phyloP scores from a whole-genome alignment of 1,140 invertebrate species.

The Drosophila eugracilis region DNA sequence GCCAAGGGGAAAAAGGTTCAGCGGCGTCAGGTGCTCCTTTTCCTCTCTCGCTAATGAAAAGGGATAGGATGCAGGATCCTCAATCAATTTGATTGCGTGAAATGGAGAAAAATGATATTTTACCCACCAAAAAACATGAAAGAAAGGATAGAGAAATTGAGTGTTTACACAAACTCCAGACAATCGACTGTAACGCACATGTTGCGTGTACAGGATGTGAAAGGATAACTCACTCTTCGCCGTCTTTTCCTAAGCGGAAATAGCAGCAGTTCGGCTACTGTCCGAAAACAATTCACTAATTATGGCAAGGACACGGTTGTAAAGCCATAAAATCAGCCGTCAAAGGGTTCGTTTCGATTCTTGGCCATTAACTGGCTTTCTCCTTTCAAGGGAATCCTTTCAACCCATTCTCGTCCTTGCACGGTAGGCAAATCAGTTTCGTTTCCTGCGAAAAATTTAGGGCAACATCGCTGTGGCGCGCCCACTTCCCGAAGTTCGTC shows the following conservation, averaged over 20 bases:
- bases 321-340: slow-evolving; percentile 72
- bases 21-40: slow-evolving; percentile 54
- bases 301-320: slow-evolving; percentile 75
- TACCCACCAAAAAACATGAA: slow-evolving; percentile 16
- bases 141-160: slow-evolving; percentile 33
- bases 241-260: slow-evolving; percentile 51
- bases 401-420: slow-evolving; percentile 52
- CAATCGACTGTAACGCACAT: slow-evolving; percentile 59
- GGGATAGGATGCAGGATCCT: slow-evolving; percentile 36
- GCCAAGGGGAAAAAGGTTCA: slow-evolving; percentile 38
- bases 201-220: slow-evolving; percentile 56
- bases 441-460: slow-evolving; percentile 51
- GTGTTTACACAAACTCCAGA: slow-evolving; percentile 56
- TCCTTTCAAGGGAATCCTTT: slow-evolving; percentile 40
- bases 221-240: slow-evolving; percentile 42
- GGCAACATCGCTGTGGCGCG: slow-evolving; percentile 19
- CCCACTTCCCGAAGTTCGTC: slow-evolving; percentile 57
- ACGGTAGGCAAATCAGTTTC: slow-evolving; percentile 70
- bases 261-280: slow-evolving; percentile 42
- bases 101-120: slow-evolving; percentile 76
- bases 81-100: slow-evolving; percentile 73
- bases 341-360: slow-evolving; percentile 61
- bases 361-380: slow-evolving; percentile 55
- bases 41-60: slow-evolving; percentile 11
- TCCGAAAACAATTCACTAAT: slow-evolving; percentile 60